These are phyloP conservation scores for Coreius guichenoti DNA, from an alignment of 2,797 vertebrate species.

Conservation along the genomic window DNA sequence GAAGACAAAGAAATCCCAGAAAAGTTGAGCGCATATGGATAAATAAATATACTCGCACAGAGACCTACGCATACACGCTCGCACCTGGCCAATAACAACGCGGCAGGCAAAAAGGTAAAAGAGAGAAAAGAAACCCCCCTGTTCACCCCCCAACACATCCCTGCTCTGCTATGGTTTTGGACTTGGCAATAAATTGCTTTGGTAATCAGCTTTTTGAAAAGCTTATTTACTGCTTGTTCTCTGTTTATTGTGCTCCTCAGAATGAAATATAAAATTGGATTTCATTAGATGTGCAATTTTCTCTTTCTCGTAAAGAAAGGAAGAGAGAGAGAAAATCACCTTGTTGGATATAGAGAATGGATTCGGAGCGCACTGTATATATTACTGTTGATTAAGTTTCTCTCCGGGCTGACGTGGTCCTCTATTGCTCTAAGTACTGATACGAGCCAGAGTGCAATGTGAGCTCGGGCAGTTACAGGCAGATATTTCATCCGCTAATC, in stretches of 20 bases:
- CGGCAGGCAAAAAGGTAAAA: conserved; percentile 54
- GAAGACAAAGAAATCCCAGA: conserved; percentile 73
- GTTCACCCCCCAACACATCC: conserved; percentile 63
- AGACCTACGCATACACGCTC: conserved; percentile 29
- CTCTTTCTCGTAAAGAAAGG: conserved; percentile 74
- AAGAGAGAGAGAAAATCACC: conserved; percentile 68
- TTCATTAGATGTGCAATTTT: conserved; percentile 85
- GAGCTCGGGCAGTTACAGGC: conserved; percentile 51
- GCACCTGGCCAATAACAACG: conserved; percentile 51
- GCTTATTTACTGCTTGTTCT: conserved; percentile 86
- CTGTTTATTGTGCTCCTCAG: conserved; percentile 83
- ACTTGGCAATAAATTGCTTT: conserved; percentile 85
- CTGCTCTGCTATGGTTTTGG: conserved; percentile 79
- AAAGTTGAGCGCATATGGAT: conserved; percentile 77
- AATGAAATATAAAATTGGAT: conserved; percentile 85
- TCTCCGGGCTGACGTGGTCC: conserved; percentile 69
- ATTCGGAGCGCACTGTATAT: conserved; percentile 72
- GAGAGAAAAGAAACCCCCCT: conserved; percentile 46
- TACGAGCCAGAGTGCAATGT: conserved; percentile 62
- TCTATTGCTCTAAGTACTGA: conserved; percentile 57
- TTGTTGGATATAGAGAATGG: conserved; percentile 75
- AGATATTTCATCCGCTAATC: conserved; percentile 55
- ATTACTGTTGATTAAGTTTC: conserved; percentile 75
- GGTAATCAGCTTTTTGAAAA: conserved; percentile 88
- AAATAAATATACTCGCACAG: conserved; percentile 43